Base-by-base conservation (phyloP, 2,888 invertebrate genomes). In the Neoitamus cyanurus region DNA sequence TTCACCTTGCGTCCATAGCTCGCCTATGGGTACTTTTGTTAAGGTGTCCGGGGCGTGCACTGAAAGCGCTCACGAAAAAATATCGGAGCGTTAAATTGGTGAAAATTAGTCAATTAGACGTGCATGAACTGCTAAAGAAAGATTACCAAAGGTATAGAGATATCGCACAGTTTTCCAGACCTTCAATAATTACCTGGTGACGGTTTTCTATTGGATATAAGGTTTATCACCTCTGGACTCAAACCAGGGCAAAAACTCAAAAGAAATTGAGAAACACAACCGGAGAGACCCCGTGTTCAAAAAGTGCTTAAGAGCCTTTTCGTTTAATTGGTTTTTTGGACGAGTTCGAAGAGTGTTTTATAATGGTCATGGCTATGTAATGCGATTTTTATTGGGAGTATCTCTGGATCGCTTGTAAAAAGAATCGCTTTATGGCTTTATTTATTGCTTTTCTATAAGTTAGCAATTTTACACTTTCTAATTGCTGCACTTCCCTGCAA, bases 61-160 rank as follows among this genome's bases (percentile, higher is more conserved):
- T 25, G 58, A 58, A 58, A 58, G 9, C 25, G 58, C 58, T 58
- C 25, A 58, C 25, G 58, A 77, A 77, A 46, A 46, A 46, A 48
- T 80, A 31, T 20, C 58, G 20, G 58, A 80, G 58, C 78, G 78
- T 80, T 80, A 80, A 80, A 80, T 80, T 58, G 78, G 58, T 80
- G 78, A 80, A 80, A 80, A 80, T 48, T 58, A 30, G 58, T 80
- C 31, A 58, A 80, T 80, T 80, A 80, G 78, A 37, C 30, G 42
- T 73, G 73, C 73, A 73, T 73, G 58, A 58, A 7, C 15, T 20
- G 7, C 9, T 15, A 13, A 42, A 42, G 42, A 42, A 42, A 42
- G 42, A 42, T 42, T 42, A 42, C n/a, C 58, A 58, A 25, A 58
- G 58, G 15, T 20, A 20, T 20, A 7, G 58, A 58, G 58, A 58